Base-by-base conservation (phyloP, 1,140 invertebrate genomes). In the Trigoniulus corallinus region DNA sequence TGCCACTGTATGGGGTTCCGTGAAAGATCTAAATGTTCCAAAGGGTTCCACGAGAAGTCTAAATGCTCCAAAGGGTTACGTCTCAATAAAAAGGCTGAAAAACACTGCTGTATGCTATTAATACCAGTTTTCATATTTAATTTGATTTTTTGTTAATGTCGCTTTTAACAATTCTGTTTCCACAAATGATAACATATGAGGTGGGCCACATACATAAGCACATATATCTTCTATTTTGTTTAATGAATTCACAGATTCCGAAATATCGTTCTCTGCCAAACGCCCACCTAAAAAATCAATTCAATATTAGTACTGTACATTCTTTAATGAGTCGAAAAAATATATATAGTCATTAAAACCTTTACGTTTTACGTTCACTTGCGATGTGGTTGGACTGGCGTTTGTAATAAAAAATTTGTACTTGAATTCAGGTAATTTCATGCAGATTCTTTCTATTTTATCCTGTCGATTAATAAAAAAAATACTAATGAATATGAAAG, bases 121-220 rank as follows among this genome's bases (percentile, higher is more conserved):
- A 59, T 60, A 64, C 64, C 65, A 67, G 42, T 62, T 61, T 49
- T 67, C 64, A 55, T 58, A 66, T 37, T 53, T 51, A 22, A 66
- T 58, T 25, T 54, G 42, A 4, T 61, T 39, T 54, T 58, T 53
- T 3, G 39, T 13, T 21, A 67, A 48, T 13, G 54, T 58, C 4
- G 53, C 37, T 27, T 54, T 44, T 37, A 50, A 21, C 24, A 66
- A 53, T 23, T 55, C 47, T 10, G 48, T 49, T 43, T 60, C 57
- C 24, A 66, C 53, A 47, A 55, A 53, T 21, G 58, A 54, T 26
- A 64, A 63, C 61, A 67, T 65, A 4, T 54, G 53, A 22, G 54
- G 54, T 27, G 65, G 65, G 18, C 65, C 65, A 59, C 65, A 67
- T 37, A 67, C 52, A 58, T 60, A 67, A 26, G 53, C 41, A 4